Conservation (phyloP, 1,140 invertebrate species). For the Trichonephila inaurata region DNA sequence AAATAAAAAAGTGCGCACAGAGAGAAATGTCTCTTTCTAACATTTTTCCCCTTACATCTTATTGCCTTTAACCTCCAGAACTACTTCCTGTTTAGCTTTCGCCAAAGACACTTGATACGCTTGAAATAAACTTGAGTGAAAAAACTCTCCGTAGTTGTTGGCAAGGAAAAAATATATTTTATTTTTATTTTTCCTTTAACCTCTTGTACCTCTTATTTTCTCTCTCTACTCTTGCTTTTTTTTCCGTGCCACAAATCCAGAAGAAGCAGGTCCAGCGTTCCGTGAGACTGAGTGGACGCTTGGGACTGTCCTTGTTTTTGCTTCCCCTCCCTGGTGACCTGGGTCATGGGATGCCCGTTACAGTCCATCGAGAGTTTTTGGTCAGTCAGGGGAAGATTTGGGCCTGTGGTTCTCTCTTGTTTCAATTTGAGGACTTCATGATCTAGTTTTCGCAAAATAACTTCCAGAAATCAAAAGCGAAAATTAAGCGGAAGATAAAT, state of each 20-base stretch:
- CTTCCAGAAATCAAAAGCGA: too few species aligned
- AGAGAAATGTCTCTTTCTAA: constrained; percentile 2
- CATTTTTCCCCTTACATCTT: background rate
- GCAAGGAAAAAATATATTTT: background rate
- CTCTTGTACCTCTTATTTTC: constrained; percentile 9
- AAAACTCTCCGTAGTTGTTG: background rate
- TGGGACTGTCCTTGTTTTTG: background rate
- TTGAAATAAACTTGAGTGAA: constrained; percentile 52
- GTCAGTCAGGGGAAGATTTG: background rate
- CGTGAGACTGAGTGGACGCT: constrained; percentile 33
- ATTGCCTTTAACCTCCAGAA: constrained; percentile 17
- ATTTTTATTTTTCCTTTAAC: constrained; percentile 4
- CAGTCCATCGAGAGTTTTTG: background rate
- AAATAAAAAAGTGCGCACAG: background rate
- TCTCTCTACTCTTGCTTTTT: background rate
- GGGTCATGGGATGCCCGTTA: background rate
- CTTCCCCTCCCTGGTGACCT: background rate
- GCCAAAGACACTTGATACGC: constrained; percentile 40
- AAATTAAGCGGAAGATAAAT: too few species aligned
- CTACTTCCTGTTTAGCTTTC: constrained; percentile 63
- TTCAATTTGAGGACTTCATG: background rate
- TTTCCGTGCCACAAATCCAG: background rate
- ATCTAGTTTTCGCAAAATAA: too few species aligned
- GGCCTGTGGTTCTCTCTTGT: background rate
- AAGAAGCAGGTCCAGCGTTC: constrained; percentile 21